Conservation (phyloP, 2,888 invertebrate genomes). For the Hesperia comma region DNA sequence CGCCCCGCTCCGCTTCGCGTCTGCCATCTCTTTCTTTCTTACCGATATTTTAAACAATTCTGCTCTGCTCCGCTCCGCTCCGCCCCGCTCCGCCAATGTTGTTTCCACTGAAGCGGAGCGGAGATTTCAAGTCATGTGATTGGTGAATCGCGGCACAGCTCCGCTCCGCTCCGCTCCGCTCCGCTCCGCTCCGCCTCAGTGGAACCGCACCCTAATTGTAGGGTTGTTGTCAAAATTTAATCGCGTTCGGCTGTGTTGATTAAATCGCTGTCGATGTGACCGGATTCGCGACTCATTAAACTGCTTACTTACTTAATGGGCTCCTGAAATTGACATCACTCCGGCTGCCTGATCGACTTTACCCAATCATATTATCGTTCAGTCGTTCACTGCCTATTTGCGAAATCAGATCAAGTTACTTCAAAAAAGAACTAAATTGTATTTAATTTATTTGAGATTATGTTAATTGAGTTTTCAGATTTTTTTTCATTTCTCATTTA, state of each 20-base stretch:
- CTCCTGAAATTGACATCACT: slow-evolving; percentile 12
- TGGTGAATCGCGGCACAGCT: too few species aligned
- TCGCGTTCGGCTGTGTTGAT: slow-evolving; percentile 13
- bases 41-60: too few species aligned
- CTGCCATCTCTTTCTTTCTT: too few species aligned
- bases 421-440: not conserved
- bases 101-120: too few species aligned
- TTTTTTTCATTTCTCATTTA: too few species aligned
- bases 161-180: too few species aligned
- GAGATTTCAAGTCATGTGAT: too few species aligned
- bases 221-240: slow-evolving; percentile 24
- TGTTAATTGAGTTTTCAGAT: not conserved
- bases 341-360: slow-evolving; percentile 4
- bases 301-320: slow-evolving; percentile 13
- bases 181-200: too few species aligned
- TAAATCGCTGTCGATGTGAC: slow-evolving; percentile 14
- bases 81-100: too few species aligned
- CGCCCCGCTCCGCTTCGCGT: too few species aligned
- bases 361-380: not conserved
- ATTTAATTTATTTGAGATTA: not conserved
- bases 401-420: not conserved
- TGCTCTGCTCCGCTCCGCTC: too few species aligned
- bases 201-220: too few species aligned
- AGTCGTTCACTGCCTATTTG: not conserved
- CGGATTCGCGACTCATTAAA: slow-evolving; percentile 13